Evolutionary conservation across 1,140 invertebrate genomes (phyloP).

Genomic region (Sycobia sp.): DNA sequence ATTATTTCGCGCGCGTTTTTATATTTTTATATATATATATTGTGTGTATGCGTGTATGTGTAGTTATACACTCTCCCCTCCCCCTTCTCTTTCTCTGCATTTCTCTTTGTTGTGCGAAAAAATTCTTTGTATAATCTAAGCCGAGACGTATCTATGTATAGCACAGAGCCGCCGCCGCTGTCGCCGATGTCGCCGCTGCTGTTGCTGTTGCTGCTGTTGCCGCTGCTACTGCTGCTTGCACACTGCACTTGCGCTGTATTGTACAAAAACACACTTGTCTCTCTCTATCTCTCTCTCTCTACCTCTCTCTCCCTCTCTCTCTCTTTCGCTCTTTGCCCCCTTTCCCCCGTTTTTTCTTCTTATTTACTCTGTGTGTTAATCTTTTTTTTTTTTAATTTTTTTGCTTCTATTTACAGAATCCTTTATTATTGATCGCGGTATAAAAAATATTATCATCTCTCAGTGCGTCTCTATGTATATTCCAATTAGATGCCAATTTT

Average conservation of each 20-base stretch:
- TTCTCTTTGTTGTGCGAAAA: slow-evolving; percentile 4
- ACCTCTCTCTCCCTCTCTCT: not conserved
- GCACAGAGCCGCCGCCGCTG: slow-evolving; percentile 52
- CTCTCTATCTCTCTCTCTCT: not conserved
- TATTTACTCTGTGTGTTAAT: too few species aligned
- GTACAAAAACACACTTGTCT: slow-evolving; percentile 53
- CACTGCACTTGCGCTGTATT: slow-evolving; percentile 59
- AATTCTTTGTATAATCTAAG: slow-evolving; percentile 43
- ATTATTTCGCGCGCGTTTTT: not conserved
- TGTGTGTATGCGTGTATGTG: not conserved
- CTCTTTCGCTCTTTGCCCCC: not conserved
- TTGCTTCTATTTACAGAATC: too few species aligned
- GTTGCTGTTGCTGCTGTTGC: too few species aligned
- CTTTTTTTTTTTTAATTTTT: not conserved
- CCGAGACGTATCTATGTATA: slow-evolving; percentile 60
- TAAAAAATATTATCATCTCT: too few species aligned
- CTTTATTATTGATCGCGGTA: not conserved
- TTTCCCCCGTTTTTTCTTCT: too few species aligned
- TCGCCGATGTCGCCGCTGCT: too few species aligned
- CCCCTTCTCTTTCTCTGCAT: not conserved
- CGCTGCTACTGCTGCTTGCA: slow-evolving; percentile 45
- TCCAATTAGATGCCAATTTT: too few species aligned
- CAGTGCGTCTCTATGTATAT: too few species aligned
- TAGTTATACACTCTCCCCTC: not conserved
- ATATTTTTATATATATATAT: too few species aligned